phyloP scores from a whole-genome alignment of 2,113 vertebrate species.

The Laterallus jamaicensis region DNA sequence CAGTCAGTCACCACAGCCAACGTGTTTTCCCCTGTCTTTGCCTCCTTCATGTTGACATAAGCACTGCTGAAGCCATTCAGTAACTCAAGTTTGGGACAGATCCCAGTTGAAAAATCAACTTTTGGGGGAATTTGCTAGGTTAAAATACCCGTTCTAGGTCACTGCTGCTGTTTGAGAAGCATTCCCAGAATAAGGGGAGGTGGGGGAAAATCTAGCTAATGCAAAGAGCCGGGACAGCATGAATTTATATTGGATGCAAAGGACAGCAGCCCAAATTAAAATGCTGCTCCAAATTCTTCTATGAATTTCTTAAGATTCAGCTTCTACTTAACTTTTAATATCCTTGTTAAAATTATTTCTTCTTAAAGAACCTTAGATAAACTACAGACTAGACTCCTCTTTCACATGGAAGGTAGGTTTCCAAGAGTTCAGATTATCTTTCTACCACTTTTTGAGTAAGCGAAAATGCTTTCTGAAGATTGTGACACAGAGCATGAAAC shows the following conservation, averaged over 20 bases:
- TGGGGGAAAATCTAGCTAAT: background rate
- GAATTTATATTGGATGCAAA: background rate
- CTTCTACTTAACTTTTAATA: background rate
- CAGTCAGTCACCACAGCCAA: background rate
- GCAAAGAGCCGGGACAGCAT: background rate
- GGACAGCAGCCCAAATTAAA: background rate
- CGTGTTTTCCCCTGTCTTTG: background rate
- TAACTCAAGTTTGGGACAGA: background rate
- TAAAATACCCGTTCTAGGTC: background rate
- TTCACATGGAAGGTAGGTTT: background rate
- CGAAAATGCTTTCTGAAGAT: background rate
- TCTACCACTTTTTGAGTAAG: background rate
- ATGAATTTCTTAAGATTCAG: background rate
- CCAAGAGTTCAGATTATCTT: background rate
- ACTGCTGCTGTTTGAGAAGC: background rate
- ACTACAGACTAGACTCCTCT: background rate
- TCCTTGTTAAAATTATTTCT: background rate
- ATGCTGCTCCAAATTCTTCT: background rate
- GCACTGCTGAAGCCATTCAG: background rate
- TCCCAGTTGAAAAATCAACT: background rate
- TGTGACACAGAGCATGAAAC: background rate
- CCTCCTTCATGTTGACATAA: background rate
- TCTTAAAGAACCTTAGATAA: background rate
- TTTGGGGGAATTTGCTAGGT: background rate
- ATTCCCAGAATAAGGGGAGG: background rate